Percentiles rank a stretch among this genome's conserved stretches.
Conservation (phyloP, 2,797 vertebrate genomes). For the Calcarius lapponicus region DNA sequence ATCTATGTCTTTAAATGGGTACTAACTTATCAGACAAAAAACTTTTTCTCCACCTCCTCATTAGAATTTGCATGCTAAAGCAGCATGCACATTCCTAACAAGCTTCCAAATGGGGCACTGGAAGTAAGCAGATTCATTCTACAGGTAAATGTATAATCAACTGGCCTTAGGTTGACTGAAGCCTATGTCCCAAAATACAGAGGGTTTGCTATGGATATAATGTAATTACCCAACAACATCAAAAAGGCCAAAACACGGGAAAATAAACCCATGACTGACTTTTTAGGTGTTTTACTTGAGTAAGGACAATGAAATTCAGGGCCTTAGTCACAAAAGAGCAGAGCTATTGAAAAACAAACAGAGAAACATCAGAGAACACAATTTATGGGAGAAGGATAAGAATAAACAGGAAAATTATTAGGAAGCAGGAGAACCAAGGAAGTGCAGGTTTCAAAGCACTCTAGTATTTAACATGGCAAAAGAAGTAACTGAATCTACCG, state of each 20-base stretch:
- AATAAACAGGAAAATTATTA: not conserved
- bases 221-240: constrained; percentile 31
- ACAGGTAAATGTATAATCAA: constrained; percentile 62
- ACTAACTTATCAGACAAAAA: constrained; percentile 45
- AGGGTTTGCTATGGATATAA: constrained; percentile 2
- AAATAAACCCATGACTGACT: not conserved
- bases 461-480: not conserved
- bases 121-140: constrained; percentile 33
- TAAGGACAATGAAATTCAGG: not conserved
- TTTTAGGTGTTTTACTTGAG: not conserved
- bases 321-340: not conserved
- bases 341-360: constrained; percentile 27
- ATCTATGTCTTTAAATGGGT: constrained; percentile 66
- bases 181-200: constrained; percentile 33
- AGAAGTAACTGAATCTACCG: not conserved
- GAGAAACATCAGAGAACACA: not conserved
- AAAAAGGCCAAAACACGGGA: not conserved
- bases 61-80: constrained; percentile 51
- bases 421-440: not conserved
- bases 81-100: constrained; percentile 47
- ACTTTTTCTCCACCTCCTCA: constrained; percentile 20
- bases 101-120: constrained; percentile 44
- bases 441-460: not conserved
- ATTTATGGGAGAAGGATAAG: not conserved
- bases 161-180: constrained; percentile 46